Base-by-base conservation (phyloP, 1,140 invertebrate species). In the Brevipalpus yothersi region DNA sequence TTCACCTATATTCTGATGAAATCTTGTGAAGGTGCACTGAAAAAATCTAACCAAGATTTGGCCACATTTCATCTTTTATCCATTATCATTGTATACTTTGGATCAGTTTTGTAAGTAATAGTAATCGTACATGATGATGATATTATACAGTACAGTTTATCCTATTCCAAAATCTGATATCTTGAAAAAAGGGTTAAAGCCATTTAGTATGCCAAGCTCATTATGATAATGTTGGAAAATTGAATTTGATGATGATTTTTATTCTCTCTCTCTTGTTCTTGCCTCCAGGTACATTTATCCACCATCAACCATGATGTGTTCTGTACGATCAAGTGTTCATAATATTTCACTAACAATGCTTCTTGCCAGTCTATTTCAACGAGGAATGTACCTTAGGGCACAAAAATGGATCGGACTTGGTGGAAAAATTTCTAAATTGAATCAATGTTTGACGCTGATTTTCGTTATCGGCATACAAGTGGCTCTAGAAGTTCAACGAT, bases 1-100 rank as follows among this genome's bases (percentile, higher is more conserved):
- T 65, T 73, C 15, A 67, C 74, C 13, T 72, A 75, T 57, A 69
- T 76, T 42, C 60, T 73, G 9, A 63, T 73, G 8, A 72, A 73
- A 60, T 67, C 73, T 23, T 76, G 74, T 61, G 71, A 73, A 56
- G 68, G 73, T 15, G 70, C 72, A 2, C 62, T 76, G 9, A 68
- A 61, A 15, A 60, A 68, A 59, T 73, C 72, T 39, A 75, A 73
- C 62, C 72, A 75, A 64, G 68, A 70, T 12, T 63, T 77, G 13
- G 72, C 72, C 31, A 69, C 74, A 31, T 55, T 71, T 10, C 69
- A 75, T 21, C 67, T 77, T 2, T 55, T 74, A 13, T 68, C 72
- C 12, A 69, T 76, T 19, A 68, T 73, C 58, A 66, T 68, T 45
- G 61, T 75, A 13, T 75, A 72, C 62, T 62, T 67, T 7, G 73